Evolutionary conservation across 2,113 vertebrate species (phyloP).

Genomic region (Rhabdomys dilectus): DNA sequence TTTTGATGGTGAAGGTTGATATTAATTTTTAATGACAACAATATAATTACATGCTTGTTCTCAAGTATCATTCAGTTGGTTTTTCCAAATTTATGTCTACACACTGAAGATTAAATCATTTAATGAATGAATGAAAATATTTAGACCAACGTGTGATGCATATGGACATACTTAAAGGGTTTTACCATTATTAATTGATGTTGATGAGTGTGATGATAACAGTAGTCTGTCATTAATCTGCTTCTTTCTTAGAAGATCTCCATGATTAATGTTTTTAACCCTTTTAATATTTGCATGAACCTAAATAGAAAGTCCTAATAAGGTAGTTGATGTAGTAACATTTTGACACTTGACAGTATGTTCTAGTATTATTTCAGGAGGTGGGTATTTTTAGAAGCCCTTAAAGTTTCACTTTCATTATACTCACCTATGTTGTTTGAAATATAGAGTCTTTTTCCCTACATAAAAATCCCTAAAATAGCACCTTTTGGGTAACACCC

Average conservation of each 20-base stretch:
- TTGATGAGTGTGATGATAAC: background rate
- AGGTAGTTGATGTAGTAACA: background rate
- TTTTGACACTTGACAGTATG: background rate
- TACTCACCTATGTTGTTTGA: background rate
- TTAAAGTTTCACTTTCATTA: background rate
- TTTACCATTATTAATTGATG: background rate
- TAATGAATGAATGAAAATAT: background rate
- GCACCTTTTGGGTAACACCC: background rate
- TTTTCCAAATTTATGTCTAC: background rate
- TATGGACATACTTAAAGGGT: no score
- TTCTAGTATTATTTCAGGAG: rapidly evolving
- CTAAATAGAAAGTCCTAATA: background rate
- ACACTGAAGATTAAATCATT: background rate
- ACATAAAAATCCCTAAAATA: background rate
- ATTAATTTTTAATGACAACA: background rate
- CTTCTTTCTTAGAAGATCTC: background rate
- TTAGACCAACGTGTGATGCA: background rate
- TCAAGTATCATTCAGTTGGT: background rate
- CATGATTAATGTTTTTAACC: background rate
- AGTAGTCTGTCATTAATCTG: background rate
- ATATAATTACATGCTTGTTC: background rate
- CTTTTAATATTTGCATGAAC: background rate
- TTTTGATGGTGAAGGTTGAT: background rate
- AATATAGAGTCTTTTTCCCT: background rate
- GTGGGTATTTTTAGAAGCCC: background rate